phyloP scores from a whole-genome alignment of 1,140 invertebrate species.

The Heliconius congener region DNA sequence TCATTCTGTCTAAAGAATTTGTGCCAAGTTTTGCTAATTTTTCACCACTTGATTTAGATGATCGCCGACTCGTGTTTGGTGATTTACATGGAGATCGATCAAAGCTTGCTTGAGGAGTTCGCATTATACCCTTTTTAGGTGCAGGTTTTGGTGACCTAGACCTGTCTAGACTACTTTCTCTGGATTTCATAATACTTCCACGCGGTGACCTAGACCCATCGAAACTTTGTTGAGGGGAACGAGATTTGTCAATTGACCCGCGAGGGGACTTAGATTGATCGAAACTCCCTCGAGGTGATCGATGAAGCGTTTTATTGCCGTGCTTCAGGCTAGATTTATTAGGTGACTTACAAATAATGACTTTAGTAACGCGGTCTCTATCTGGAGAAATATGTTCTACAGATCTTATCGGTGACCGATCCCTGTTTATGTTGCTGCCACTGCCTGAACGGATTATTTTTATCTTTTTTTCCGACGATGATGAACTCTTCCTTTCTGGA shows the following conservation, averaged over 20 bases:
- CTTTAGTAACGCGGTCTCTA: constrained; percentile 76
- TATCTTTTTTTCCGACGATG: constrained; percentile 64
- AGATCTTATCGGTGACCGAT: constrained; percentile 67
- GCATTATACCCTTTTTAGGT: constrained; percentile 79
- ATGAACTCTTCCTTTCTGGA: constrained; percentile 64
- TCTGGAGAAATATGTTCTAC: constrained; percentile 62
- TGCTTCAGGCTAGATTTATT: constrained; percentile 78
- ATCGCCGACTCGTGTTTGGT: constrained; percentile 70
- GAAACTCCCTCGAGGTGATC: constrained; percentile 74
- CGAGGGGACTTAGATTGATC: constrained; percentile 71
- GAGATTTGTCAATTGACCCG: constrained; percentile 71
- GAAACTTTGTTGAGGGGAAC: constrained; percentile 76
- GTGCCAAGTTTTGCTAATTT: constrained; percentile 77
- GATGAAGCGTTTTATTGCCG: constrained; percentile 63
- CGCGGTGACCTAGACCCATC: constrained; percentile 73
- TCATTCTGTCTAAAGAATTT: constrained; percentile 76
- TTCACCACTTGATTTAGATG: constrained; percentile 75
- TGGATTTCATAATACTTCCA: constrained; percentile 73
- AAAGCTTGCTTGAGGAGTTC: constrained; percentile 77
- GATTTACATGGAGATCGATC: constrained; percentile 78
- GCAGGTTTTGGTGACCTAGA: constrained; percentile 74
- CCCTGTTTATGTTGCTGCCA: constrained; percentile 75
- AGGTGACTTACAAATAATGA: constrained; percentile 80
- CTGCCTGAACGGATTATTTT: constrained; percentile 77
- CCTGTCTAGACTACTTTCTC: constrained; percentile 72